Percentiles rank a stretch among this genome's conserved stretches.
phyloP scores from a whole-genome alignment of 2,113 vertebrate species.

The Percopsis transmontana region DNA sequence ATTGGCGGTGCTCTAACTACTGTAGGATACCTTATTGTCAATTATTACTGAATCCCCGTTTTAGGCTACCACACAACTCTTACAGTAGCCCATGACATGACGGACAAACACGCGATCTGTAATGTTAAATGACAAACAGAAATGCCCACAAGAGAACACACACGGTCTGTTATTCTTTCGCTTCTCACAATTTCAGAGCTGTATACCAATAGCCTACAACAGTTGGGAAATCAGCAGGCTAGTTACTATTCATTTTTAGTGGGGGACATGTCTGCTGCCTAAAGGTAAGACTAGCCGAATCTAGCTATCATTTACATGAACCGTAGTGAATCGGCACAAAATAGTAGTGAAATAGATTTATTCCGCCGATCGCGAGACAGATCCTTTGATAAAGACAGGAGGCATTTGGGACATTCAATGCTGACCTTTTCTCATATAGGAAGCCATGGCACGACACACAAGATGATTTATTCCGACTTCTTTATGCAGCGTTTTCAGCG shows the following conservation, averaged over 20 bases:
- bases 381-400: neutral
- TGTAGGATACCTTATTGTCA: neutral
- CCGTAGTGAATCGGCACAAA: neutral
- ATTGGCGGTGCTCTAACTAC: slow-evolving; percentile 54
- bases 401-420: neutral
- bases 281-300: neutral
- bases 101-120: neutral
- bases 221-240: neutral
- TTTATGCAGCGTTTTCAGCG: slow-evolving; percentile 66
- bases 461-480: slow-evolving; percentile 36
- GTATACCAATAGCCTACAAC: slow-evolving; percentile 6
- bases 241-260: neutral
- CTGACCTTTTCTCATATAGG: slow-evolving; percentile 2
- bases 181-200: neutral
- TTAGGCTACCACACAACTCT: slow-evolving; percentile 20
- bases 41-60: slow-evolving; percentile 18
- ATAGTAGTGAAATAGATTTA: slow-evolving; percentile 1
- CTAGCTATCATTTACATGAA: neutral
- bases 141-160: neutral
- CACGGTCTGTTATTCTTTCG: slow-evolving; percentile 18
- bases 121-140: neutral
- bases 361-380: neutral
- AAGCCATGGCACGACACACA: slow-evolving; percentile 1
- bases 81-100: neutral
- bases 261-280: neutral